These are phyloP conservation scores for Sepioteuthis lessoniana DNA, from an alignment of 2,888 invertebrate species.

Conservation along the genomic window DNA sequence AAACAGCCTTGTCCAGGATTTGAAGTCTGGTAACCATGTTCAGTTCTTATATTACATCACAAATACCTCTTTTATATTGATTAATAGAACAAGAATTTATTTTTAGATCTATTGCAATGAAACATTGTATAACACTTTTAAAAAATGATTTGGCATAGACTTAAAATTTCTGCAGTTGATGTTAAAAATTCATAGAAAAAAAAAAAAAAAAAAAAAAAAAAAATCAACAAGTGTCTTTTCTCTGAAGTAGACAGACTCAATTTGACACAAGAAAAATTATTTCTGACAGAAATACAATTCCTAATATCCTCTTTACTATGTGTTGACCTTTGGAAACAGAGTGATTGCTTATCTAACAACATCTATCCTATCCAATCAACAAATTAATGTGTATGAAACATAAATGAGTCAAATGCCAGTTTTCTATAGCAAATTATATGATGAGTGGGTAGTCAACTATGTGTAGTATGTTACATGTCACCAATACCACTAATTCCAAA, in stretches of 20 bases:
- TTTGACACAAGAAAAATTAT: not conserved
- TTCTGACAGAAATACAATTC: not conserved
- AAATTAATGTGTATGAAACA: slow-evolving; percentile 11
- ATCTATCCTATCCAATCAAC: not conserved
- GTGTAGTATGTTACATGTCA: not conserved
- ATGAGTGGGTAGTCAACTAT: not conserved
- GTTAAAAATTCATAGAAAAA: too few species aligned
- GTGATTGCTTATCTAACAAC: not conserved
- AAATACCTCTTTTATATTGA: too few species aligned
- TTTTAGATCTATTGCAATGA: too few species aligned
- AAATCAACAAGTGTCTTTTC: not conserved
- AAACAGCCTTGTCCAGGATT: too few species aligned
- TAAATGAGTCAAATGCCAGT: not conserved
- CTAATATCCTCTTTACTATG: not conserved
- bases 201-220: too few species aligned
- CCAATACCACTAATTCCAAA: not conserved
- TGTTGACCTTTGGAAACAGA: not conserved
- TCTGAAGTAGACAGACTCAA: not conserved
- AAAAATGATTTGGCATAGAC: too few species aligned
- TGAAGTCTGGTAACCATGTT: too few species aligned
- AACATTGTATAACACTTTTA: too few species aligned
- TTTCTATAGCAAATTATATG: not conserved
- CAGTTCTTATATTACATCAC: too few species aligned
- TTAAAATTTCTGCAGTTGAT: too few species aligned
- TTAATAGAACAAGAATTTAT: too few species aligned